Percentiles rank a stretch among this genome's conserved stretches.
Conservation (phyloP, 1,140 invertebrate species). For the Arctopsyche grandis region DNA sequence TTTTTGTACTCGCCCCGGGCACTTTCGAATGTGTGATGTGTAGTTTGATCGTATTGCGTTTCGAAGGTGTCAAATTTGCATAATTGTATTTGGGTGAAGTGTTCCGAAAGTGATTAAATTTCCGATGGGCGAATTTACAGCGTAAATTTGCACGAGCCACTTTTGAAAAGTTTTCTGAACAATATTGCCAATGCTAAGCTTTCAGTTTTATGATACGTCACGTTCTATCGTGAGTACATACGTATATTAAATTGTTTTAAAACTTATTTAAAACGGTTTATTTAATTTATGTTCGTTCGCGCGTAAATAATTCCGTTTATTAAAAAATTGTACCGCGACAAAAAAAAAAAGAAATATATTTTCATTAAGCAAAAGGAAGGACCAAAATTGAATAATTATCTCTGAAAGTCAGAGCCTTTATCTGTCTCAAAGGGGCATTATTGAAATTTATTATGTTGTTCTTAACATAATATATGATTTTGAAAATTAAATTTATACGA, state of each 20-base stretch:
- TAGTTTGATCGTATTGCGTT: no score
- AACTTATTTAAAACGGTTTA: no score
- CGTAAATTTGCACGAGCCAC: not conserved
- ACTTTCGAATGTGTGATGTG: no score
- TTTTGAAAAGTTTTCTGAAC: not conserved
- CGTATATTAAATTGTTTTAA: no score
- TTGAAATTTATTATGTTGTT: conserved; percentile 2
- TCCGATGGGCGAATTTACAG: not conserved
- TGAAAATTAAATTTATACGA: no score
- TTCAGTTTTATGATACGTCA: conserved; percentile 10
- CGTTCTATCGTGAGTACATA: not conserved
- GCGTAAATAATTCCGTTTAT: no score
- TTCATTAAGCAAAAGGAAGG: conserved; percentile 2
- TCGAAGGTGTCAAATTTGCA: no score
- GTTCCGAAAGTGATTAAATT: conserved; percentile 1
- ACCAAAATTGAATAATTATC: conserved; percentile 16
- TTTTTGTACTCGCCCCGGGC: no score
- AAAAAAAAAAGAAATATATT: not conserved
- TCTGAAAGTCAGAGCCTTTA: not conserved
- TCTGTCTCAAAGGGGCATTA: not conserved
- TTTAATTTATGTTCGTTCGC: no score
- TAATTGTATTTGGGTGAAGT: no score
- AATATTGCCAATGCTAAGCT: not conserved
- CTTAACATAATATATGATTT: no score
- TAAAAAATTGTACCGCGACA: no score